Evolutionary conservation across 2,888 invertebrate species (phyloP).

Genomic region (Polymixis flavicincta): DNA sequence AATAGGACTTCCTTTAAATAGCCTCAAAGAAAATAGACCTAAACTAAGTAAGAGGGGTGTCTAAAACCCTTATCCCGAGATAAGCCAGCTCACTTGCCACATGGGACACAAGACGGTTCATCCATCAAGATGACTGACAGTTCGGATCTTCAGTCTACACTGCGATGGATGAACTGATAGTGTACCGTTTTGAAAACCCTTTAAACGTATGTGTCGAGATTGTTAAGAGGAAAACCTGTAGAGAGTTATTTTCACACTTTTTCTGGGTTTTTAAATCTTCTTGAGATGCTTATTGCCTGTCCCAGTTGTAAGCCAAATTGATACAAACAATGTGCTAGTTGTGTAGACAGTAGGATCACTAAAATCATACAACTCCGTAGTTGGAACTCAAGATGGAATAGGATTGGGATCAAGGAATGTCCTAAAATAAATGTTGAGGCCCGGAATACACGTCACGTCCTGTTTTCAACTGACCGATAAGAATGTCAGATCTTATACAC

Average conservation of each 20-base stretch:
- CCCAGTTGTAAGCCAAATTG: not conserved
- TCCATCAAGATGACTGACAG: constrained; percentile 59
- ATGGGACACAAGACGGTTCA: constrained; percentile 27
- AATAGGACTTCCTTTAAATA: not conserved
- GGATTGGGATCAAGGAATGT: not conserved
- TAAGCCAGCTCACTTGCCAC: constrained; percentile 49
- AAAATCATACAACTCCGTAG: no score
- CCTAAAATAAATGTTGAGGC: not conserved
- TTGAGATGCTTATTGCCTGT: not conserved
- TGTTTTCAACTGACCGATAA: not conserved
- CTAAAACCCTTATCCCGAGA: constrained; percentile 23
- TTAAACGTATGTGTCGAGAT: not conserved
- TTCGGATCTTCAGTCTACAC: constrained; percentile 11
- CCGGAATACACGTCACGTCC: not conserved
- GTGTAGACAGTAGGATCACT: not conserved
- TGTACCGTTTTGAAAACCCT: constrained; percentile 22
- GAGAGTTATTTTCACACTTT: not conserved
- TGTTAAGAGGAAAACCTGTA: not conserved
- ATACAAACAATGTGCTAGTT: not conserved
- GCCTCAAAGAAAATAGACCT: not conserved
- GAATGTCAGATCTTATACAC: not conserved
- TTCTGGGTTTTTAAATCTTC: no score
- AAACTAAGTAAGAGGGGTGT: constrained; percentile 3
- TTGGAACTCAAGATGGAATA: not conserved
- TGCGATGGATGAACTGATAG: not conserved